Conservation (phyloP, 2,888 invertebrate genomes). For the Abrostola triplasia region DNA sequence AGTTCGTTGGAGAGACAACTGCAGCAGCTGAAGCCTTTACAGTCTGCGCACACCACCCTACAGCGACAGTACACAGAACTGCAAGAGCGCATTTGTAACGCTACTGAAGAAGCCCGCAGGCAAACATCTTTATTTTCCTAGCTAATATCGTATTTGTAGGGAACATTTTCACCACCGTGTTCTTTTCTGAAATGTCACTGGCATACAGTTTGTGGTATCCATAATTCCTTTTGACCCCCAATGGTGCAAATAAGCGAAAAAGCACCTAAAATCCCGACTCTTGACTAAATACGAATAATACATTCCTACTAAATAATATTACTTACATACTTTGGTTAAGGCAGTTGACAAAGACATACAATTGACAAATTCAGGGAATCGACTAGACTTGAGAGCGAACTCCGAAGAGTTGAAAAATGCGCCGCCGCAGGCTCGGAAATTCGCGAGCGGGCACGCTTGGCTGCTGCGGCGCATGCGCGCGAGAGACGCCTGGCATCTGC, state of each 20-base stretch:
- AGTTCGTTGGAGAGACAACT: slow-evolving; percentile 71
- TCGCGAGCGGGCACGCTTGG: slow-evolving; percentile 80
- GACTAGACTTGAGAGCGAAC: slow-evolving; percentile 72
- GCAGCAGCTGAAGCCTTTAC: slow-evolving; percentile 72
- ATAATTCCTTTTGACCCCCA: too few relatives aligned
- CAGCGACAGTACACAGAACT: slow-evolving; percentile 77
- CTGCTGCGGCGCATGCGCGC: slow-evolving; percentile 80
- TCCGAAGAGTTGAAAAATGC: slow-evolving; percentile 78
- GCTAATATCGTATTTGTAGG: not conserved
- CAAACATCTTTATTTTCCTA: slow-evolving; percentile 30
- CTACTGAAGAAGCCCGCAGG: slow-evolving; percentile 75
- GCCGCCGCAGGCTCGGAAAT: slow-evolving; percentile 78
- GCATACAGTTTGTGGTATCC: too few relatives aligned
- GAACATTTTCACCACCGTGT: too few relatives aligned
- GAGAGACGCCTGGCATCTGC: slow-evolving; percentile 76
- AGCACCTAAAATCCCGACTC: too few relatives aligned
- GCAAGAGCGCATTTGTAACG: slow-evolving; percentile 69
- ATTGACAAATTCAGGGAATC: slow-evolving; percentile 65
- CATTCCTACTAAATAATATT: too few relatives aligned
- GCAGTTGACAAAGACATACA: too few relatives aligned
- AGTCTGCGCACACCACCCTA: slow-evolving; percentile 64
- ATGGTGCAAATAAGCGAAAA: too few relatives aligned
- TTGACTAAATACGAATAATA: too few relatives aligned
- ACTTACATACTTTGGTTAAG: too few relatives aligned
- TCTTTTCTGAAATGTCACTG: too few relatives aligned